phyloP scores from a whole-genome alignment of 1,140 invertebrate species.

The Zaprionus taronus region DNA sequence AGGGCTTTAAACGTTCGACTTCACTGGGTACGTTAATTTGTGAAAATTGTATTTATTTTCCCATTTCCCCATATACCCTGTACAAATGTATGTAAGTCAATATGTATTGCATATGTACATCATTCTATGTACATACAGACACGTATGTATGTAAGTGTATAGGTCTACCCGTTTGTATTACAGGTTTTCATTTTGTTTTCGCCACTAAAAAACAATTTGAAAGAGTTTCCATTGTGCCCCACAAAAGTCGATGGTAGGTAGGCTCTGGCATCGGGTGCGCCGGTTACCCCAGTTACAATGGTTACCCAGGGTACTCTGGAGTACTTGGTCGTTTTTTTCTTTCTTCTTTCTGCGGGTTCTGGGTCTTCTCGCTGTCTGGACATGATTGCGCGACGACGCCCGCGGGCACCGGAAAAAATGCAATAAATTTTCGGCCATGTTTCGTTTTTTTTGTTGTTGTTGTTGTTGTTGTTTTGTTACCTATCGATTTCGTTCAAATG shows the following conservation, averaged over 20 bases:
- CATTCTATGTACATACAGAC: neutral
- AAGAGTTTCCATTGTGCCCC: slow-evolving; percentile 75
- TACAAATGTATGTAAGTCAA: neutral
- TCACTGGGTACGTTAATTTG: slow-evolving; percentile 74
- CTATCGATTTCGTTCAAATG: slow-evolving; percentile 71
- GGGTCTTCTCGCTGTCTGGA: slow-evolving; percentile 19
- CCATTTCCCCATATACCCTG: slow-evolving; percentile 7
- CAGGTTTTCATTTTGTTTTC: slow-evolving; percentile 42
- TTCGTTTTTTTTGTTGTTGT: slow-evolving; percentile 5
- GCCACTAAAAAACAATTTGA: slow-evolving; percentile 50
- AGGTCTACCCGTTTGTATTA: slow-evolving; percentile 5
- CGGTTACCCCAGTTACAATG: slow-evolving; percentile 30
- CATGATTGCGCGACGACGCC: slow-evolving; percentile 60
- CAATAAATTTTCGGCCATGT: slow-evolving; percentile 70
- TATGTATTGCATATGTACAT: neutral
- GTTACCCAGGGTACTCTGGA: slow-evolving; percentile 20
- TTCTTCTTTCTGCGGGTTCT: slow-evolving; percentile 27
- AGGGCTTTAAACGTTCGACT: slow-evolving; percentile 70
- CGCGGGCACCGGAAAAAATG: slow-evolving; percentile 56
- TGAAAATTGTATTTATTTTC: slow-evolving; percentile 72
- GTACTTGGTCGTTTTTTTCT: slow-evolving; percentile 2
- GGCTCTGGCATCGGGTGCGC: slow-evolving; percentile 40
- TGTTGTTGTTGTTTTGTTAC: slow-evolving; percentile 19
- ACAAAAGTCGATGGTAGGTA: slow-evolving; percentile 53
- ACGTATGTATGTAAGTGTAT: neutral